Evolutionary conservation across 53 echinoderm and acorn worm species (phyloP).

Genomic region (Echinometra lucunter): DNA sequence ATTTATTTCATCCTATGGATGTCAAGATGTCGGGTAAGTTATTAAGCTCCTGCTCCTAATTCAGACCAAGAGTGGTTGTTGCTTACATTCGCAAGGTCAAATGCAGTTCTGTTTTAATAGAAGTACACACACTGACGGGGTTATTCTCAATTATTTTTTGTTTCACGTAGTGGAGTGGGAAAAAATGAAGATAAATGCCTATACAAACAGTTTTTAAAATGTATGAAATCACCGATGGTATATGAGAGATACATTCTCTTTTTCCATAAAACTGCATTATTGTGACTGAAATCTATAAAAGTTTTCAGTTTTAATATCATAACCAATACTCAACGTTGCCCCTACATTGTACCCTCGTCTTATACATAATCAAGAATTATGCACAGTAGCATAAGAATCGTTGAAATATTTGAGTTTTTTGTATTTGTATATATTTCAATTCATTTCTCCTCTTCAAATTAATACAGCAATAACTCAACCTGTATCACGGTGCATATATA

Average conservation of each 20-base stretch:
- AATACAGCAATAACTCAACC: no score
- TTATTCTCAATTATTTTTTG: background rate
- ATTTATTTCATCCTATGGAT: background rate
- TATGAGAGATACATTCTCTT: background rate
- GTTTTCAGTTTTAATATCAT: background rate
- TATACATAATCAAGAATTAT: no score
- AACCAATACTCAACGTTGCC: no score
- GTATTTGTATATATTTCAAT: no score
- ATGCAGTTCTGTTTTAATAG: background rate
- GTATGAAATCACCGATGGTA: background rate
- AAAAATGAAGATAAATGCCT: background rate
- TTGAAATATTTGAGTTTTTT: no score
- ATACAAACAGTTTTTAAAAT: background rate
- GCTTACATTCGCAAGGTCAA: background rate
- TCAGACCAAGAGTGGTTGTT: no score
- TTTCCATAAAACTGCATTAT: background rate
- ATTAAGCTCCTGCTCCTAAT: background rate
- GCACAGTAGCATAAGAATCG: no score
- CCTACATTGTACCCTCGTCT: no score
- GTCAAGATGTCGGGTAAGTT: slow-evolving; percentile 1
- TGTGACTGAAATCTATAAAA: background rate
- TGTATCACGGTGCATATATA: no score
- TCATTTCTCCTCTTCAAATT: no score
- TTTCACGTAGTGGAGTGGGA: background rate
- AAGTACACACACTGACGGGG: background rate